Conservation (phyloP, 2,888 invertebrate genomes). For the Erebia aethiops region DNA sequence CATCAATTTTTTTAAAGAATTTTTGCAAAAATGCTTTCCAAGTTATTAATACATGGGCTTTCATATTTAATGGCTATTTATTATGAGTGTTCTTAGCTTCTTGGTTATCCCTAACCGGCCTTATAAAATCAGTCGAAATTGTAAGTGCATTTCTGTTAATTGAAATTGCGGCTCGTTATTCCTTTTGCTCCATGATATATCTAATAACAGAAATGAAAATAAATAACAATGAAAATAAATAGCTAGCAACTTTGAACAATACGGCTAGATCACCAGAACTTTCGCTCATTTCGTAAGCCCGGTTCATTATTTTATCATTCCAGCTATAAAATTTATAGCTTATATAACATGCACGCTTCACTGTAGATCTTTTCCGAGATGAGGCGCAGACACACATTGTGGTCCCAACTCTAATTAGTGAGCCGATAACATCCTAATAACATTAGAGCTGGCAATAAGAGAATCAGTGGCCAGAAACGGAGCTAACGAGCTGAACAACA, state of each 20-base stretch:
- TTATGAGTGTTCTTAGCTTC: no score
- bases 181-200: not conserved
- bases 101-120: no score
- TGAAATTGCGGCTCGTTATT: not conserved
- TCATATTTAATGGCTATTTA: no score
- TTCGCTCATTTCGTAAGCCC: not conserved
- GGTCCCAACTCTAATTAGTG: constrained; percentile 37
- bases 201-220: not conserved
- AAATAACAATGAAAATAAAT: not conserved
- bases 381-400: constrained; percentile 22
- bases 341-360: constrained; percentile 7
- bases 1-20: not conserved
- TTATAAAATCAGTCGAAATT: no score
- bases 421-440: constrained; percentile 38
- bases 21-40: not conserved
- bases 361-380: constrained; percentile 20
- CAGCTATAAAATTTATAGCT: constrained; percentile 15
- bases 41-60: no score
- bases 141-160: no score
- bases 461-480: constrained; percentile 44
- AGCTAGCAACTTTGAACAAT: not conserved
- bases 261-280: not conserved
- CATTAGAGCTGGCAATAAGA: constrained; percentile 36
- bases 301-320: not conserved
- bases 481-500: constrained; percentile 63